Evolutionary conservation across 2,113 vertebrate genomes (phyloP).

Genomic region (Salvelinus fontinalis): DNA sequence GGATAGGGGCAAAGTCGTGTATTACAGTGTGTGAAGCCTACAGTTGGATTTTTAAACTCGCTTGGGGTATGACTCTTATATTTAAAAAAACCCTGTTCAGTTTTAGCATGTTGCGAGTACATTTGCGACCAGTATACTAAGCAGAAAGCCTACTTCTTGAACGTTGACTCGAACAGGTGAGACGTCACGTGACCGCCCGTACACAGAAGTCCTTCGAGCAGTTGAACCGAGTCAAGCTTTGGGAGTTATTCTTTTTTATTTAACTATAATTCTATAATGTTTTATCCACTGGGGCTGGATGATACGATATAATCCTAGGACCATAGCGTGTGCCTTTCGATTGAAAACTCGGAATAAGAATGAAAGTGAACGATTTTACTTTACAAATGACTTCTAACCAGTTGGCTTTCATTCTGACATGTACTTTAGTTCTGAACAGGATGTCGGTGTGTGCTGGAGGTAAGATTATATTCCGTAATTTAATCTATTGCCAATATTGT

Average conservation of each 20-base stretch:
- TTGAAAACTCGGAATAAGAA: neutral
- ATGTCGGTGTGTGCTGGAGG: neutral
- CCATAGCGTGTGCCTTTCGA: neutral
- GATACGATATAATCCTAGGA: neutral
- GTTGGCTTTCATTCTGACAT: neutral
- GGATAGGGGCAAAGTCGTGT: neutral
- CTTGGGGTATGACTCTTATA: neutral
- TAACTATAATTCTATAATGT: neutral
- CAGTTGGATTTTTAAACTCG: neutral
- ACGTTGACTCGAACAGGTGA: neutral
- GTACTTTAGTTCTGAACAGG: neutral
- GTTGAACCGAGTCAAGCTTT: neutral
- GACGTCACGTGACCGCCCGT: neutral
- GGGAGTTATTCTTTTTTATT: neutral
- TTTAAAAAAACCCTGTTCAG: neutral
- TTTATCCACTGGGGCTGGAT: neutral
- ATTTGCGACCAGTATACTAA: neutral
- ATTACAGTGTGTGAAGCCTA: neutral
- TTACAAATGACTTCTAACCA: neutral
- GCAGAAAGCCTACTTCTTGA: neutral
- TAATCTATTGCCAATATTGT: neutral
- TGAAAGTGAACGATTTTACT: neutral
- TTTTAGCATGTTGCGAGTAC: neutral
- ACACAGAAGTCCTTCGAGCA: neutral
- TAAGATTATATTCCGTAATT: neutral